Evolutionary conservation across 2,888 invertebrate species (phyloP).

Genomic region (Drosophila rellima): DNA sequence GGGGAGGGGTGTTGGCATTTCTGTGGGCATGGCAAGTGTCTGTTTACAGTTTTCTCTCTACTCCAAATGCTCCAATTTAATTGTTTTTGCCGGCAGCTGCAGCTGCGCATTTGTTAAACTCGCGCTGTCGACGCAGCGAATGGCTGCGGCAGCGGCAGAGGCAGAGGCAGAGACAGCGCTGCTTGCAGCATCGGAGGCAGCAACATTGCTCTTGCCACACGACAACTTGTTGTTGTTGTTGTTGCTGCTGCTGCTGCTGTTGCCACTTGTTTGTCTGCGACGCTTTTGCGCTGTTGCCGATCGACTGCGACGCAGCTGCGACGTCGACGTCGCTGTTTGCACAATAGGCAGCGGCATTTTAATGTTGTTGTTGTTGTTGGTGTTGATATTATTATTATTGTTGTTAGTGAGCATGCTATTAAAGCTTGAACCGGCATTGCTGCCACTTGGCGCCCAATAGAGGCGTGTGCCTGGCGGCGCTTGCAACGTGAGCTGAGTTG

Average conservation of each 20-base stretch:
- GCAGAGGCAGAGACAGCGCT: conserved; percentile 50
- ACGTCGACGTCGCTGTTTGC: conserved; percentile 26
- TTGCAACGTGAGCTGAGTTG: conserved; percentile 43
- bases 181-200: conserved; percentile 41
- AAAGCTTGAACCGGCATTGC: conserved; percentile 37
- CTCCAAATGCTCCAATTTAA: conserved; percentile 82
- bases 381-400: conserved; percentile 62
- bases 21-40: conserved; percentile 33
- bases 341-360: conserved; percentile 73
- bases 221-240: conserved; percentile 23
- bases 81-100: conserved; percentile 70
- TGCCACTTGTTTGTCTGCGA: conserved; percentile 61
- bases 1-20: conserved; percentile 1
- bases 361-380: conserved; percentile 60
- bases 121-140: conserved; percentile 76
- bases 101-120: conserved; percentile 51
- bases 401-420: conserved; percentile 67
- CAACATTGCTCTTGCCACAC: conserved; percentile 10
- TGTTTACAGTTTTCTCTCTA: conserved; percentile 31
- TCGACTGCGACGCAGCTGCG: conserved; percentile 32
- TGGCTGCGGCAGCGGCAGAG: conserved; percentile 46
- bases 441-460: conserved; percentile 46
- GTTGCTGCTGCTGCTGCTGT: conserved; percentile 1
- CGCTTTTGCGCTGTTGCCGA: conserved; percentile 45
- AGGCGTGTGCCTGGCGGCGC: conserved; percentile 48